Evolutionary conservation across 1,140 invertebrate genomes (phyloP), one percentile per base, ranked within the genome.

Genomic region (Listronotus bonariensis): DNA sequence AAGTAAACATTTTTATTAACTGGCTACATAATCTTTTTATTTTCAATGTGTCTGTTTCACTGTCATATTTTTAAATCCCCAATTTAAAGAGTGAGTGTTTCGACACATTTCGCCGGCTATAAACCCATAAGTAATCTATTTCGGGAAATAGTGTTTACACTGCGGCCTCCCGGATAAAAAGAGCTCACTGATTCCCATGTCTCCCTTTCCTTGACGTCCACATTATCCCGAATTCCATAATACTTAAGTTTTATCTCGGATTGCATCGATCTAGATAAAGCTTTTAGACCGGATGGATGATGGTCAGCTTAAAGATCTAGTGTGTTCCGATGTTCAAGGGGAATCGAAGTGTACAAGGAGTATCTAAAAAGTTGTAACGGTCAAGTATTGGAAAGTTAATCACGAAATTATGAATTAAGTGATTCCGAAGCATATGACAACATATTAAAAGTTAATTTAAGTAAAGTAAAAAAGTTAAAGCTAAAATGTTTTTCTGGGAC

Each of bases 201-300:
- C 17, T 17, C 52, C 8, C 14, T 52, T 52, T 52, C 36, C 52
- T 54, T 41, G 52, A 54, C 52, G 52, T 51, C 45, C 46, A 26
- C 46, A 61, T 61, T 61, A 61, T 61, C 55, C 55, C n/a, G 55
- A 46, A 58, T 58, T 43, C 55, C 55, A 26, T 58, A 58, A 58
- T 58, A 46, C 55, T 58, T 58, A 45, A 14, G 55, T 58, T 34
- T 34, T 58, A 58, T 58, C 55, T 46, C 11, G 55, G 55, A 58
- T 58, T 58, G 55, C 42, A 58, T 58, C 55, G 45, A 58, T 58
- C 41, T 20, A 42, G 52, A 54, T 54, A 54, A 54, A 54, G 38
- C 55, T 45, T 17, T 58, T 46, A 31, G 42, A 12, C 55, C 42
- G 55, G 55, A 58, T 17, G 42, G 55, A 46, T 58, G 42, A 58